Conservation (phyloP, 2,113 vertebrate species). For the Drymodes brunneopygia region DNA sequence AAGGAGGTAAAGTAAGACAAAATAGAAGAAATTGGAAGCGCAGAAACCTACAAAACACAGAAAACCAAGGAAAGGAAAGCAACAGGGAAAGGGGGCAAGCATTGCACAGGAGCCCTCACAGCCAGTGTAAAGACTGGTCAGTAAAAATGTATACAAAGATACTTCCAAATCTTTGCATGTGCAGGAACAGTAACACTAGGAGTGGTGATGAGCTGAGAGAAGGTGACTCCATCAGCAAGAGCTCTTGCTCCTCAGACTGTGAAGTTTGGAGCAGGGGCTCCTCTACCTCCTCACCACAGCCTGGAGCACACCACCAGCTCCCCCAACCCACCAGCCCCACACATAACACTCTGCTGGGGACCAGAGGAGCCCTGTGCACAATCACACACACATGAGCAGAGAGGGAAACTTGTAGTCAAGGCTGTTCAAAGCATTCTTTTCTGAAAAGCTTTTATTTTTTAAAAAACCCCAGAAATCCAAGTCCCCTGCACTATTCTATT, state of each 20-base stretch:
- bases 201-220: background rate
- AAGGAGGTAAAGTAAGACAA: background rate
- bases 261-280: background rate
- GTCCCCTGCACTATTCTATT: background rate
- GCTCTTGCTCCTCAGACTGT: background rate
- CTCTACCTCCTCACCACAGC: accelerated
- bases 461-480: background rate
- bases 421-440: background rate
- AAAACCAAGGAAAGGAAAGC: background rate
- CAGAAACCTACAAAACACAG: background rate
- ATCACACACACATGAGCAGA: accelerated
- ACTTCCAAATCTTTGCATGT: background rate
- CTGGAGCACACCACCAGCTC: background rate
- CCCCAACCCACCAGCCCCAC: background rate
- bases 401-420: background rate
- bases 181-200: background rate
- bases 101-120: background rate
- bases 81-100: background rate
- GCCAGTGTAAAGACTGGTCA: background rate
- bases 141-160: background rate
- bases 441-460: background rate
- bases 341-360: background rate
- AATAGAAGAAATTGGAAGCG: background rate
- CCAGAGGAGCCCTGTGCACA: background rate
- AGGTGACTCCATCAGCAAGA: background rate